Base-by-base conservation (phyloP, 1,140 invertebrate genomes). In the Eufriesea mexicana region DNA sequence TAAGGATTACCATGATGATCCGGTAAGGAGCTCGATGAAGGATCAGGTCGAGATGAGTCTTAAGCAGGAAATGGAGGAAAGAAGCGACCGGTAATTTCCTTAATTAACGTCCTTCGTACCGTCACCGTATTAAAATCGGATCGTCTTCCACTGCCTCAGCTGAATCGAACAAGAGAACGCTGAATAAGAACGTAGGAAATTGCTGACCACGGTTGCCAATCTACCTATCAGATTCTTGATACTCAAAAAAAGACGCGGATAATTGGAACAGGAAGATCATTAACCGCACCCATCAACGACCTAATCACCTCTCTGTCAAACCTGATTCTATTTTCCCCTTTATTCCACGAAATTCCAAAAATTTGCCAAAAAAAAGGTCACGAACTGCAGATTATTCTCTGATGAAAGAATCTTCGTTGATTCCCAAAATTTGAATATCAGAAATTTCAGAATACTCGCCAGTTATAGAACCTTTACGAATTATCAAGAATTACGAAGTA, bases 21-120 rank as follows among this genome's bases (percentile, higher is more conserved):
- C 7, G 47, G 23, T 45, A 23, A 25, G 49, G 25, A 55, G 45
- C 7, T 25, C 28, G 49, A 55, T 8, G 35, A 68, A n/a, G n/a
- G 51, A 47, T 64, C 23, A 42, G 68, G 6, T 18, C n/a, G 62
- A 7, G 61, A 55, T 68, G 51, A 45, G 35, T 55, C 57, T 57
- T n/a, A 25, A 25, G 64, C 25, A 35, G n/a, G 51, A 35, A 51
- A 45, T 61, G 45, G 67, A 62, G 14, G 47, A 25, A 72, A 72
- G 47, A 42, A 79, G 54, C 54, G n/a, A 42, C 25, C 42, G 47
- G 45, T 71, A 61, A 79, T 71, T 79, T 35, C 20, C 42, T 61
- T 71, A 61, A 71, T 79, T 72, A 71, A 72, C 54, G 47, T 59
- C 28, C 12, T 76, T 76, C 67, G 23, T 54, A 20, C 28, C 55